Conservation (phyloP, 1,140 invertebrate genomes). For the Cydia splendana region DNA sequence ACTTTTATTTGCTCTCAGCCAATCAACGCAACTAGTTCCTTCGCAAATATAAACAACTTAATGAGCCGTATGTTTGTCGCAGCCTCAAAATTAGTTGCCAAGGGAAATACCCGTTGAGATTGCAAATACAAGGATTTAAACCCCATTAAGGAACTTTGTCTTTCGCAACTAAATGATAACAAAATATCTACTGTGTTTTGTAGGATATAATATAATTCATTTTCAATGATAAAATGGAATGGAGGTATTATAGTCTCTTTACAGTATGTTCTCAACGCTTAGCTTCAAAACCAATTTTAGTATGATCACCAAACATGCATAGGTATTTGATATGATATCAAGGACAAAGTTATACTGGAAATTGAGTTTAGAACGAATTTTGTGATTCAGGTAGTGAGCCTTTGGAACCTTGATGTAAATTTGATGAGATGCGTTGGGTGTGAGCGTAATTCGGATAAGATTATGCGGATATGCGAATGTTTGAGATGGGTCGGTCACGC, state of each 20-base stretch:
- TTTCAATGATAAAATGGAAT: too few relatives aligned
- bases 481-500: background rate
- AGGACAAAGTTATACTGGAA: background rate
- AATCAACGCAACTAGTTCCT: slow-evolving; percentile 25
- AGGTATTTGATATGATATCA: background rate
- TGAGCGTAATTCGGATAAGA: background rate
- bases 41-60: slow-evolving; percentile 26
- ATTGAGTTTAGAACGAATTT: background rate
- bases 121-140: background rate
- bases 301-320: background rate
- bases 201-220: too few relatives aligned
- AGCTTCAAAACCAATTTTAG: background rate
- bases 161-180: background rate
- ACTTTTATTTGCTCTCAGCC: slow-evolving; percentile 30
- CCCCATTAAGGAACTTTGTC: background rate
- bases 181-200: too few relatives aligned
- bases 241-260: too few relatives aligned
- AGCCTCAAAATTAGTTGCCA: slow-evolving; percentile 31
- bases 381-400: background rate
- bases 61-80: slow-evolving; percentile 23
- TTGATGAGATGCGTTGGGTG: background rate
- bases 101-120: background rate
- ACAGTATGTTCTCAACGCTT: too few relatives aligned
- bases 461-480: background rate
- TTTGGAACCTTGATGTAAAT: background rate